phyloP scores from a whole-genome alignment of 2,113 vertebrate genomes.

The Gambusia affinis region DNA sequence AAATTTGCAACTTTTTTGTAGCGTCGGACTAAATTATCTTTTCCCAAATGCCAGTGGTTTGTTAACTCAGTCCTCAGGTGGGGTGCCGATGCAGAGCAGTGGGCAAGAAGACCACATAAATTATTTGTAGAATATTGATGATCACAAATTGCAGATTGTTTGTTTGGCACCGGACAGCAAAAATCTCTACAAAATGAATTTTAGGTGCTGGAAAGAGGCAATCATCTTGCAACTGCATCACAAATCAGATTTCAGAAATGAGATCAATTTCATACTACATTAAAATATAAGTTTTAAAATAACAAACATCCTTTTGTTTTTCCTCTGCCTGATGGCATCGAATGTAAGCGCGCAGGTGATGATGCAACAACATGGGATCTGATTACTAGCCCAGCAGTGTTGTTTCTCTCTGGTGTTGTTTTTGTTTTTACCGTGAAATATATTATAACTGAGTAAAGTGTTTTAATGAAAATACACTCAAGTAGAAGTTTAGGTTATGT shows the following conservation, averaged over 20 bases:
- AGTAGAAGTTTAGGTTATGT: no score
- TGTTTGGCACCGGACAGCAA: not conserved
- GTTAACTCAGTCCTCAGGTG: constrained; percentile 52
- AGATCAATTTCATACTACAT: not conserved
- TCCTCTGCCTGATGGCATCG: no score
- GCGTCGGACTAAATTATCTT: constrained; percentile 52
- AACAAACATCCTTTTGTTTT: not conserved
- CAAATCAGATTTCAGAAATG: not conserved
- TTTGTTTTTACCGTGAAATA: no score
- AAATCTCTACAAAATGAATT: not conserved
- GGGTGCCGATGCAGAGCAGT: constrained; percentile 21
- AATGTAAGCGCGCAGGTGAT: no score
- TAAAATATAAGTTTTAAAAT: not conserved
- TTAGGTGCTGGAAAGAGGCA: not conserved
- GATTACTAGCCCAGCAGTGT: no score
- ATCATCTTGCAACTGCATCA: not conserved
- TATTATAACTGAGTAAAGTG: no score
- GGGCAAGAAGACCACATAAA: no score
- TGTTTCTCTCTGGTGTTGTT: no score
- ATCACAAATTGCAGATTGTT: no score
- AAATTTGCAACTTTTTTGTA: constrained; percentile 52
- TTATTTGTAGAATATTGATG: no score
- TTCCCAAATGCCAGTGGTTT: constrained; percentile 45
- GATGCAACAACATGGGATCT: no score
- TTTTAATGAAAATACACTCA: no score